phyloP scores from a whole-genome alignment of 2,888 invertebrate species.

The Pharmacophagus antenor region DNA sequence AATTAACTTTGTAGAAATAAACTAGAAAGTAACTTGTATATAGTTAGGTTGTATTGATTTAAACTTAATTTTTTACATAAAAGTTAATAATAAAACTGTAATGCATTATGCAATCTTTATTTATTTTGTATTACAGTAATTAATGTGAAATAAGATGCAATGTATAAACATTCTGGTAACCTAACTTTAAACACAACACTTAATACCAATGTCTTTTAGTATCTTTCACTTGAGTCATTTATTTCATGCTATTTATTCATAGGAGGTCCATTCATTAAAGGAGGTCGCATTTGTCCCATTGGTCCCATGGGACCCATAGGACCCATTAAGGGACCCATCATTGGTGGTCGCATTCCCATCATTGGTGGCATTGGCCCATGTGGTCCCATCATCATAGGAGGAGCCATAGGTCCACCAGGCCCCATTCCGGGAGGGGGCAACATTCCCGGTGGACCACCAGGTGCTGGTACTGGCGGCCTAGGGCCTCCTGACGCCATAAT shows the following conservation, averaged over 20 bases:
- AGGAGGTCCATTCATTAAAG: conserved; percentile 86
- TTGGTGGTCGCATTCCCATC: conserved; percentile 85
- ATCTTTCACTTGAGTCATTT: background rate
- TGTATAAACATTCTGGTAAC: background rate
- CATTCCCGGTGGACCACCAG: conserved; percentile 84
- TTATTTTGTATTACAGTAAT: too few species aligned
- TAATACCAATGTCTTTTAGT: background rate
- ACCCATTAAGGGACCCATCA: conserved; percentile 84
- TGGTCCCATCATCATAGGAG: conserved; percentile 91
- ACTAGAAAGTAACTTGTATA: too few species aligned
- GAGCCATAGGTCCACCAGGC: conserved; percentile 85
- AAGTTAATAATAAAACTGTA: too few species aligned
- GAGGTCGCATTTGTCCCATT: conserved; percentile 88
- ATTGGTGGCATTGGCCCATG: conserved; percentile 89
- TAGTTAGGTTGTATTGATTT: too few species aligned
- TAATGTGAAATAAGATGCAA: too few species aligned
- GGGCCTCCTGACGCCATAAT: conserved; percentile 80
- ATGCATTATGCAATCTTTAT: too few species aligned
- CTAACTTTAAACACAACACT: conserved; percentile 18
- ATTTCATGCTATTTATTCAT: conserved; percentile 71
- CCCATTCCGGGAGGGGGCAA: conserved; percentile 81
- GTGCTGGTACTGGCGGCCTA: conserved; percentile 75
- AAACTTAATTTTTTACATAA: too few species aligned
- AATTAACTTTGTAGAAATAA: too few species aligned
- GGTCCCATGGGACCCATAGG: conserved; percentile 83